These are phyloP conservation scores for Alfaro cultratus DNA, from an alignment of 2,797 vertebrate species.

Conservation along the genomic window DNA sequence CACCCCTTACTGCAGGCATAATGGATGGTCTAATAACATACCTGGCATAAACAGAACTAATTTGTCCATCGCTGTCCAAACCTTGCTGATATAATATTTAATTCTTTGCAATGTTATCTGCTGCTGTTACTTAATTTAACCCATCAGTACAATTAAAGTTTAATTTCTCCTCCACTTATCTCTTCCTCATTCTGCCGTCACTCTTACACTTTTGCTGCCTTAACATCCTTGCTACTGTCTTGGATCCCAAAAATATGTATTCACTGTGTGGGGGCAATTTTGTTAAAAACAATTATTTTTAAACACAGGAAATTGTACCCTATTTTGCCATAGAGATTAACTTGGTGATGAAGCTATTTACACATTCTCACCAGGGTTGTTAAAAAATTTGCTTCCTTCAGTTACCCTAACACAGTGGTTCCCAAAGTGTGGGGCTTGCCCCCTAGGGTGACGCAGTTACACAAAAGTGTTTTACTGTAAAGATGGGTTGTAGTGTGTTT, in stretches of 20 bases:
- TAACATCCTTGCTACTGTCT: neutral
- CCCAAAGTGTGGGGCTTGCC: too few species aligned
- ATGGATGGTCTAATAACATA: neutral
- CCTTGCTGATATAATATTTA: neutral
- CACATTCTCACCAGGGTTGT: neutral
- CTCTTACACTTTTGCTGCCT: neutral
- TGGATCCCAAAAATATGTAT: neutral
- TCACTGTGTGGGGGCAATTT: neutral
- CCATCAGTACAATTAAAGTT: slow-evolving; percentile 26
- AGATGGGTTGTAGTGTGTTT: too few species aligned
- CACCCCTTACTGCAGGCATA: neutral
- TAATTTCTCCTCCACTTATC: slow-evolving; percentile 23
- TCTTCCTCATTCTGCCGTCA: neutral
- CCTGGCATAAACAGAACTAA: neutral
- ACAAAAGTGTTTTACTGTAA: too few species aligned
- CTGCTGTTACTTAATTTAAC: slow-evolving; percentile 15
- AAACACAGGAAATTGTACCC: neutral
- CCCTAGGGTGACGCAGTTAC: too few species aligned
- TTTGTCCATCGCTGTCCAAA: neutral
- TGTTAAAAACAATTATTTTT: neutral
- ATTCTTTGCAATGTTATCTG: slow-evolving; percentile 3
- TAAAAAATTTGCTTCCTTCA: neutral
- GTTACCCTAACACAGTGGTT: neutral
- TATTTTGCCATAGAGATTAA: neutral
- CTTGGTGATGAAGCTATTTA: neutral